phyloP scores from a whole-genome alignment of 1,140 invertebrate species.

The Planococcus citri region DNA sequence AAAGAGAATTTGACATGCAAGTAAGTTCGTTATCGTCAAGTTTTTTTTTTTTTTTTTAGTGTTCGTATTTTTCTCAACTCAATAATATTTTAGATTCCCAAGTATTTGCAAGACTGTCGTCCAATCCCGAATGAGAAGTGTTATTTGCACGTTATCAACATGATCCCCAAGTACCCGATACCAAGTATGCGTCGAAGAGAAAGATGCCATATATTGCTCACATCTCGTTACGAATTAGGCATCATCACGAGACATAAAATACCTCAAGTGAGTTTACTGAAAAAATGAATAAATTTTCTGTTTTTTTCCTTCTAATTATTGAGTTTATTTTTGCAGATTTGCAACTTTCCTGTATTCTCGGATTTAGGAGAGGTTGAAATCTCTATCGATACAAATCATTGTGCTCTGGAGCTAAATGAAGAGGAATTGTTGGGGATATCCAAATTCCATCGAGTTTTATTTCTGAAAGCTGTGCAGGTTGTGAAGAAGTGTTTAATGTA shows the following conservation, averaged over 20 bases:
- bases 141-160: conserved; percentile 32
- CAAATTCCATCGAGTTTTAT: not conserved
- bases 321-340: not conserved
- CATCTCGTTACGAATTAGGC: conserved; percentile 17
- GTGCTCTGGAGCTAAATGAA: not conserved
- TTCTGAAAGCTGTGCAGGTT: not conserved
- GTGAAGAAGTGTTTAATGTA: not conserved
- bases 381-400: not conserved
- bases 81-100: conserved; percentile 13
- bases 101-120: conserved; percentile 8
- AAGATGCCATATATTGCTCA: conserved; percentile 20
- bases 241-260: conserved; percentile 22
- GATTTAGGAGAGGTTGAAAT: not conserved
- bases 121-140: conserved; percentile 21
- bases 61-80: not conserved
- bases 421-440: not conserved
- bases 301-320: not conserved
- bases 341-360: not conserved
- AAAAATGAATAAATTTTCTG: not conserved
- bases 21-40: conserved; percentile 33
- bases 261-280: conserved; percentile 14
- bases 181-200: conserved; percentile 15
- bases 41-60: not conserved
- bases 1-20: conserved; percentile 54
- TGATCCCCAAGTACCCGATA: conserved; percentile 28